Evolutionary conservation across 2,797 vertebrate species (phyloP).

Genomic region (Taenioides sp.): DNA sequence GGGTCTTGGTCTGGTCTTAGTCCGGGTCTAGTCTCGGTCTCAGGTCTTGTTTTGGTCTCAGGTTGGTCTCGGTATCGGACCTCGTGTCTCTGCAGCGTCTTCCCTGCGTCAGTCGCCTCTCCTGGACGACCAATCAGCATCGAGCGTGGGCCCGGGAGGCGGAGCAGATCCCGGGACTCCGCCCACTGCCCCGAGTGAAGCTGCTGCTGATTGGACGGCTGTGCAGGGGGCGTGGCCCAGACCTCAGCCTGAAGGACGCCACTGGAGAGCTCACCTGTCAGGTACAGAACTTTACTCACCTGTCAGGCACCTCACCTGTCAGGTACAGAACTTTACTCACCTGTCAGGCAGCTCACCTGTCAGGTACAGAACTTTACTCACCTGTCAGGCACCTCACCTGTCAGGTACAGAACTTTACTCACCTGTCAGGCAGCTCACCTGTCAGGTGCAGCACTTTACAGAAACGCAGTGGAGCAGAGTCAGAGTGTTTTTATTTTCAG

Average conservation of each 20-base stretch:
- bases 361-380: no score
- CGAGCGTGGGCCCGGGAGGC: conserved; percentile 76
- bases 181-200: conserved; percentile 74
- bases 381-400: conserved; percentile 67
- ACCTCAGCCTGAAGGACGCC: conserved; percentile 78
- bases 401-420: conserved; percentile 81
- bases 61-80: conserved; percentile 63
- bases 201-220: conserved; percentile 87
- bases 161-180: conserved; percentile 51
- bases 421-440: not conserved
- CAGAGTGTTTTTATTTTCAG: no score
- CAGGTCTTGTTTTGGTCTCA: not conserved
- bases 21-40: conserved; percentile 47
- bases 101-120: conserved; percentile 86
- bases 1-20: not conserved
- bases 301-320: not conserved
- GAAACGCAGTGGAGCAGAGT: no score
- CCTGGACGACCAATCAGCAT: conserved; percentile 82
- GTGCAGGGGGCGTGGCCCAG: conserved; percentile 66
- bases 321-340: no score
- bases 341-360: no score
- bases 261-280: conserved; percentile 82
- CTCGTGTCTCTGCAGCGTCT: conserved; percentile 76
- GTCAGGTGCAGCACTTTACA: not conserved
- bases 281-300: conserved; percentile 63